Conservation (phyloP, 2,888 invertebrate genomes). For the Drosophila melanosoma region DNA sequence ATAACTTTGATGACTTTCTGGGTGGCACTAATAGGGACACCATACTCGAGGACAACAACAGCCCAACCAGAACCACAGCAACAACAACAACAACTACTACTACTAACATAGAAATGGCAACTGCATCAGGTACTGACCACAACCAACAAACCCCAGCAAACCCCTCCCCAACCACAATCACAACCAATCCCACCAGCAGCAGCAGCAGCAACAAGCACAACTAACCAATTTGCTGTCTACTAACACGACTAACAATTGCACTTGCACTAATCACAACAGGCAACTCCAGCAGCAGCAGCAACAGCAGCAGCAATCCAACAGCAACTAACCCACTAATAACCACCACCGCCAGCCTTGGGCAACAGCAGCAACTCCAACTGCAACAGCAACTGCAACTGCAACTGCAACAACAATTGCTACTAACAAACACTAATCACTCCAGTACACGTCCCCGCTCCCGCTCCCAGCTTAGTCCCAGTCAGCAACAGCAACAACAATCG, state of each 20-base stretch:
- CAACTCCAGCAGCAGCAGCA: constrained; percentile 45
- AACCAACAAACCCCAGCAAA: not conserved
- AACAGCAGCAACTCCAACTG: constrained; percentile 31
- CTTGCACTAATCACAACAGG: constrained; percentile 70
- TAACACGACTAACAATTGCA: constrained; percentile 75
- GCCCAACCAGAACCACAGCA: constrained; percentile 37
- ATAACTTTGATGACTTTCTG: constrained; percentile 69
- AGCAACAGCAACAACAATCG: constrained; percentile 10
- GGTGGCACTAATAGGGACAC: constrained; percentile 53
- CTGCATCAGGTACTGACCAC: constrained; percentile 43
- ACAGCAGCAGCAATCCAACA: constrained; percentile 44
- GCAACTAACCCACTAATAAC: constrained; percentile 66
- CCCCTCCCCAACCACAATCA: constrained; percentile 10
- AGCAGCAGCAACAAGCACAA: constrained; percentile 5
- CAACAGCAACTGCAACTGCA: constrained; percentile 36
- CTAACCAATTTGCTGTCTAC: constrained; percentile 32
- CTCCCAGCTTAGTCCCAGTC: constrained; percentile 46
- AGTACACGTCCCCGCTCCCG: constrained; percentile 26
- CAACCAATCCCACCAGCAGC: not conserved
- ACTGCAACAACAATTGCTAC: constrained; percentile 36
- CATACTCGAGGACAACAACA: constrained; percentile 60
- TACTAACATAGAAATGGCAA: constrained; percentile 30
- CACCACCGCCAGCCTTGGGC: constrained; percentile 61
- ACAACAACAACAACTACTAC: constrained; percentile 43
- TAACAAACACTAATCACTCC: constrained; percentile 42